Evolutionary conservation across 2,113 vertebrate genomes (phyloP).

Genomic region (Mirza zaza): DNA sequence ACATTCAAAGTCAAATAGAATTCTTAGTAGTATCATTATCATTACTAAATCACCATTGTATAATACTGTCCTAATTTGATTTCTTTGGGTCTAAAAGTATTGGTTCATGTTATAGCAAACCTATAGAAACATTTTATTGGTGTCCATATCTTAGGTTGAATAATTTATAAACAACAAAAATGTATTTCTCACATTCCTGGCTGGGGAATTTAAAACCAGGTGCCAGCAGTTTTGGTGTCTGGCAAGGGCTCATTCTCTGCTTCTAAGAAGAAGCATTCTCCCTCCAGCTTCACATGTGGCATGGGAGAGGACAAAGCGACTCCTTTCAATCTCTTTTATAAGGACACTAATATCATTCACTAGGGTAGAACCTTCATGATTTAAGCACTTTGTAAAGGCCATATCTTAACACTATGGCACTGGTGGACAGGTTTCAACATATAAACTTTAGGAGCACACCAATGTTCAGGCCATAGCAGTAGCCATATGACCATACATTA

Average conservation of each 20-base stretch:
- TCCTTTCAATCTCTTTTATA: neutral
- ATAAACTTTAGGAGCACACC: too few relatives aligned
- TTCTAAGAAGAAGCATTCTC: neutral
- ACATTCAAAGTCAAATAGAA: neutral
- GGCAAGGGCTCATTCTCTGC: neutral
- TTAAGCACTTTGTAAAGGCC: neutral
- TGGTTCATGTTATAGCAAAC: neutral
- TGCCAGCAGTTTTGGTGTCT: neutral
- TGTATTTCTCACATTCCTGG: neutral
- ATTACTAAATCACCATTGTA: neutral
- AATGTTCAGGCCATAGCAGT: neutral
- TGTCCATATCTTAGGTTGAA: neutral
- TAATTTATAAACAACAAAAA: neutral
- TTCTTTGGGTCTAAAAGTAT: neutral
- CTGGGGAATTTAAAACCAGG: neutral
- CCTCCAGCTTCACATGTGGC: neutral
- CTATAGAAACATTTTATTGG: neutral
- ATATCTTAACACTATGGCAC: neutral
- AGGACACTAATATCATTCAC: too few relatives aligned
- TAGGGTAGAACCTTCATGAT: too few relatives aligned
- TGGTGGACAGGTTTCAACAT: neutral
- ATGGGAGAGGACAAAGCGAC: too few relatives aligned
- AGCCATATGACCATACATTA: neutral
- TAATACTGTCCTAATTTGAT: neutral
- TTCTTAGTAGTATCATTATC: neutral